Evolutionary conservation across 2,888 invertebrate genomes (phyloP), one percentile per base, ranked within the genome.

Genomic region (Agrilus biguttatus): DNA sequence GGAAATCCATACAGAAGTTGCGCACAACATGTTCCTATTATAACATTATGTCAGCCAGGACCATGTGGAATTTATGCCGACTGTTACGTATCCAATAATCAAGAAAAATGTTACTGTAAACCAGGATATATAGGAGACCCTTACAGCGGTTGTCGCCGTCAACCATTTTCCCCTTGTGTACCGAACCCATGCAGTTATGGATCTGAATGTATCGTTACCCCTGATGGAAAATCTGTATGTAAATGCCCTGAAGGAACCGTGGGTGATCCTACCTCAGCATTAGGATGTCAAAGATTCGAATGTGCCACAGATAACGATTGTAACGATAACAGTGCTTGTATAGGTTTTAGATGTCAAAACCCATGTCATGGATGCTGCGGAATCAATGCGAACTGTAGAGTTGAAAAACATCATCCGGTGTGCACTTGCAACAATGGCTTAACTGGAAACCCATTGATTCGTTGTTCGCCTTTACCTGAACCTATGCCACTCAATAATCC

Each of bases 301-400:
- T 89, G 89, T 62, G 78, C 80, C 56, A 73, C 79, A 17, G 85
- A 90, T 57, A 78, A 80, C 42, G 87, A 88, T 59, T 90, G 90
- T 59, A 69, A 77, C 17, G 61, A 70, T 43, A 73, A 76, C 53
- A 75, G 77, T 62, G 83, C 85, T 17, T 89, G 89, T 55, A 81
- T 88, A 58, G 82, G 83, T 28, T 83, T 83, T 58, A 74, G 77
- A 53, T 90, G 90, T 56, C 72, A 76, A 49, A 83, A 88, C 64
- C 87, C 88, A 21, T 89, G 88, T 53, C 80, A 84, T 0, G 86
- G 86, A 38, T 77, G 80, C 17, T 89, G 89, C 60, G 89, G 87
- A 8, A 62, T 78, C 17, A 78, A 80, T 53, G 78, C 88, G 10
- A 69, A 71, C 44, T 88, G 89, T 56, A 73, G 75, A 44, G 82